Conservation (phyloP, 2,888 invertebrate genomes). For the Lamellibrachia satsuma region DNA sequence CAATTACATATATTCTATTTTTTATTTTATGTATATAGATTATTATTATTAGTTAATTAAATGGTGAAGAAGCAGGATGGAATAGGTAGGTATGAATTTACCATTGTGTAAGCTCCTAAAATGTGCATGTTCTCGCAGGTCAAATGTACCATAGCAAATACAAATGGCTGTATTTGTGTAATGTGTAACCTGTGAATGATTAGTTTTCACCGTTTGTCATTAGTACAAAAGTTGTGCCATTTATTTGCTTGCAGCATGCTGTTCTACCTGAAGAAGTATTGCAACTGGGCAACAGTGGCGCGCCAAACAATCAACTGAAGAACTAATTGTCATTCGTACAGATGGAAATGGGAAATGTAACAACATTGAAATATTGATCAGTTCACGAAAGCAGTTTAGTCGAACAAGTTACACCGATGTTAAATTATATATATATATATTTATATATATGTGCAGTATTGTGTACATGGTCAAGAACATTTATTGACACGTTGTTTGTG, state of each 20-base stretch:
- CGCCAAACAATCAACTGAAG: slow-evolving; percentile 19
- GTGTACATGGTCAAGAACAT: neutral
- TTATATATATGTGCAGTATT: neutral
- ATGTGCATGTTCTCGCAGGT: no score
- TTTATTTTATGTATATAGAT: no score
- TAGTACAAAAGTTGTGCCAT: neutral
- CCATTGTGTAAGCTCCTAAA: no score
- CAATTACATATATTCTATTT: no score
- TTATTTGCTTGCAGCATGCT: slow-evolving; percentile 47
- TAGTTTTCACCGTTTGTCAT: neutral
- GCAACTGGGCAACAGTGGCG: slow-evolving; percentile 41
- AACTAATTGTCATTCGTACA: slow-evolving; percentile 17
- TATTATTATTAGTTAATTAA: no score
- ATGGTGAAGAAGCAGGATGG: no score
- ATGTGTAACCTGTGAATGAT: neutral
- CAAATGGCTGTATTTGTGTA: no score
- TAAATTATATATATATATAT: slow-evolving; percentile 13
- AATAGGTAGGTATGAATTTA: no score
- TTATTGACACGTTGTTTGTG: neutral
- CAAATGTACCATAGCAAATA: no score
- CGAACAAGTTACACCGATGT: neutral
- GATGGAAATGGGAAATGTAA: neutral
- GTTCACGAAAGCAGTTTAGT: neutral
- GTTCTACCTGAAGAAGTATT: slow-evolving; percentile 51
- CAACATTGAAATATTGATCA: neutral